These are phyloP conservation scores for Danionella dracula DNA, from an alignment of 2,797 vertebrate species.

Conservation along the genomic window DNA sequence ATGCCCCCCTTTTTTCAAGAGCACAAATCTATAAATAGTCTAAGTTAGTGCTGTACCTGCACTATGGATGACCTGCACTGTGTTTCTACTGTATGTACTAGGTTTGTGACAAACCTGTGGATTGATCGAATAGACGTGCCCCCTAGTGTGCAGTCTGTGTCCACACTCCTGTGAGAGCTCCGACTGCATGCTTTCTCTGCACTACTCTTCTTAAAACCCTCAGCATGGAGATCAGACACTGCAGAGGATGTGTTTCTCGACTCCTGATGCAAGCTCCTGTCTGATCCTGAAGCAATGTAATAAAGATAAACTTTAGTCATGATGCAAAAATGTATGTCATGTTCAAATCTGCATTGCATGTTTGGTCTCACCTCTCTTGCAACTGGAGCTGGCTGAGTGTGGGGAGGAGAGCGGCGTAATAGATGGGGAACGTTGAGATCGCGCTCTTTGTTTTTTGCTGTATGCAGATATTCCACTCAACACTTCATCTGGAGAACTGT, in stretches of 20 bases:
- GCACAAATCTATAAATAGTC: no score
- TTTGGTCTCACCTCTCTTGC: slow-evolving; percentile 65
- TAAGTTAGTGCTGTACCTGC: no score
- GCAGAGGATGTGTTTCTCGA: slow-evolving; percentile 66
- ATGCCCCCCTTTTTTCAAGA: no score
- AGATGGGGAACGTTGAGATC: slow-evolving; percentile 70
- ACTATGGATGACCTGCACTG: no score
- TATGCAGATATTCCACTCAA: slow-evolving; percentile 64
- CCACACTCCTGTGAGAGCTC: slow-evolving; percentile 58
- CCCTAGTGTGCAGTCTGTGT: slow-evolving; percentile 68
- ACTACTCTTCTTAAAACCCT: slow-evolving; percentile 65
- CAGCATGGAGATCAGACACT: slow-evolving; percentile 65
- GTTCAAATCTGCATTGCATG: no score
- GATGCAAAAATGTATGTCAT: not conserved
- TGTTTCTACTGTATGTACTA: no score
- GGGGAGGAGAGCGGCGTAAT: slow-evolving; percentile 73
- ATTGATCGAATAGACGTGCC: slow-evolving; percentile 70
- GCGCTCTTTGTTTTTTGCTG: slow-evolving; percentile 57
- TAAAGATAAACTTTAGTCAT: not conserved
- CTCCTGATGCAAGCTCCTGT: slow-evolving; percentile 69
- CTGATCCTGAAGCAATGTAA: slow-evolving; percentile 53
- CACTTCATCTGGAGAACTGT: slow-evolving; percentile 74
- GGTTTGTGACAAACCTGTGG: slow-evolving; percentile 78
- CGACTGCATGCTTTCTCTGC: slow-evolving; percentile 60
- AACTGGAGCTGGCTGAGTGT: slow-evolving; percentile 71